Evolutionary conservation across 2,797 vertebrate species (phyloP).

Genomic region (Neosalanx taihuensis): DNA sequence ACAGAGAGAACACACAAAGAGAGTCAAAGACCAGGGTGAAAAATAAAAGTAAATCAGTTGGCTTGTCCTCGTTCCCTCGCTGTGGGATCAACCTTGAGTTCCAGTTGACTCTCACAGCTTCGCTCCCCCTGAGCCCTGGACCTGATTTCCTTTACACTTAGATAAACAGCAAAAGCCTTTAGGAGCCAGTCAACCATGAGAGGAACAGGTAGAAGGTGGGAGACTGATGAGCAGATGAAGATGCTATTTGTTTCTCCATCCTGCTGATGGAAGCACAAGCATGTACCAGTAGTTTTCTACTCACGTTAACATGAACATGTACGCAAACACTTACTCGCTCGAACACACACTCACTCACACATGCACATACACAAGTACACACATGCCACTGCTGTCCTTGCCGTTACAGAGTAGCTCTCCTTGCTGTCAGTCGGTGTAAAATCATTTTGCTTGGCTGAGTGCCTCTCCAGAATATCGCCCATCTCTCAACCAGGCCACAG

Average conservation of each 20-base stretch:
- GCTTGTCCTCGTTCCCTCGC: constrained; percentile 62
- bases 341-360: constrained; percentile 20
- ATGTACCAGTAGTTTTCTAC: too few relatives aligned
- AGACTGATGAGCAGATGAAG: constrained; percentile 59
- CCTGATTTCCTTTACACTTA: constrained; percentile 71
- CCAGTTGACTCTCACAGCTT: neutral
- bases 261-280: constrained; percentile 42
- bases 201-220: constrained; percentile 22
- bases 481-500: constrained; percentile 50
- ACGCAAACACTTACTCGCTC: constrained; percentile 1
- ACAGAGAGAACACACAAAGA: neutral
- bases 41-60: constrained; percentile 34
- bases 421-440: constrained; percentile 56
- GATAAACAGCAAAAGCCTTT: constrained; percentile 63
- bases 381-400: constrained; percentile 46
- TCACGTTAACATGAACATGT: neutral
- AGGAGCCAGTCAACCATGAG: constrained; percentile 58
- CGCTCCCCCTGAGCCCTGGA: constrained; percentile 44
- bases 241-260: constrained; percentile 49
- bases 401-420: constrained; percentile 47
- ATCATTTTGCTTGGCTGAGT: constrained; percentile 67
- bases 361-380: neutral
- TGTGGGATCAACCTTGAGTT: constrained; percentile 46
- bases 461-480: constrained; percentile 61
- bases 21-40: constrained; percentile 2